Percentiles rank a stretch among this genome's conserved stretches.
Evolutionary conservation across 2,888 invertebrate species (phyloP).

Genomic region (Orthosia gothica): DNA sequence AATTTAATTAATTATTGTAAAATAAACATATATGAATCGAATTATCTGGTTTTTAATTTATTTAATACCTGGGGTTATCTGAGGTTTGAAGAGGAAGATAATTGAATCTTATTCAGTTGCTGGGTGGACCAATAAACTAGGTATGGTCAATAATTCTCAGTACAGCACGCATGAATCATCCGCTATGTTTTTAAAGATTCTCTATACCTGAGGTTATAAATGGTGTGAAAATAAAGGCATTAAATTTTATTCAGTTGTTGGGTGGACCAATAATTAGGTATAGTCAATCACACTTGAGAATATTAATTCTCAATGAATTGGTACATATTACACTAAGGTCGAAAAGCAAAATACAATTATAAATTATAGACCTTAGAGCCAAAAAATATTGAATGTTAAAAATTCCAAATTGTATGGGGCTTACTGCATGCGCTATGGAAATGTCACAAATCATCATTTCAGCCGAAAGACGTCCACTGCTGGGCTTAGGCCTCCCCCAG

Average conservation of each 20-base stretch:
- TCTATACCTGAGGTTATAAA: conserved; percentile 5
- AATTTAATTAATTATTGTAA: conserved; percentile 73
- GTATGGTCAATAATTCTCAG: background rate
- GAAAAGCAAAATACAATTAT: too few relatives aligned
- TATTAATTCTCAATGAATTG: background rate
- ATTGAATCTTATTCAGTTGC: conserved; percentile 1
- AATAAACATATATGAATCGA: conserved; percentile 76
- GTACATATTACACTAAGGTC: too few relatives aligned
- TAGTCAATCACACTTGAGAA: background rate
- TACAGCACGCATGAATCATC: conserved; percentile 70
- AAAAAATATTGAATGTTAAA: too few relatives aligned
- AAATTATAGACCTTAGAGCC: too few relatives aligned
- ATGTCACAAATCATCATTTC: too few relatives aligned
- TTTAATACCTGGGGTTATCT: conserved; percentile 5
- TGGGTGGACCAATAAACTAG: background rate
- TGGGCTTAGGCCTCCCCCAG: too few relatives aligned
- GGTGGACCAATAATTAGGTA: background rate
- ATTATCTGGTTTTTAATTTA: conserved; percentile 40
- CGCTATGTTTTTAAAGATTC: conserved; percentile 34
- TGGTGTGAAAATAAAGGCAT: background rate
- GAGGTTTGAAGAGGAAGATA: background rate
- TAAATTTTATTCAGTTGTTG: background rate
- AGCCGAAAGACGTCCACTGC: too few relatives aligned
- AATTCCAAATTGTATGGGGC: too few relatives aligned
- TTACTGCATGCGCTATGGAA: too few relatives aligned